A percentile compares a stretch with the other conserved stretches of the same genome.
Evolutionary conservation across 2,797 vertebrate species (phyloP).

Genomic region (Ataeniobius toweri): DNA sequence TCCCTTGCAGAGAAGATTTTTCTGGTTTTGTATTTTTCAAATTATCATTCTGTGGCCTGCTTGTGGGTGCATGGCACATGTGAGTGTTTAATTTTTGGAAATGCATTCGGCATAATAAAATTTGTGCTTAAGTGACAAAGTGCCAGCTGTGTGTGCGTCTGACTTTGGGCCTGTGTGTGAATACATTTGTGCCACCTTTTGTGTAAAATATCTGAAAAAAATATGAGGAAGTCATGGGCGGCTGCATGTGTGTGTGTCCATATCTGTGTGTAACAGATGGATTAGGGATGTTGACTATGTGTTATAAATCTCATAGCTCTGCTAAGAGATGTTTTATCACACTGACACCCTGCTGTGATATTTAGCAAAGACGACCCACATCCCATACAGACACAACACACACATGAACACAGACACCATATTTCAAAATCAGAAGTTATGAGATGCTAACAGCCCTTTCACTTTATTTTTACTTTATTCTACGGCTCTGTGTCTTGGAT

Average conservation of each 20-base stretch:
- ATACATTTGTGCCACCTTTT: slow-evolving; percentile 39
- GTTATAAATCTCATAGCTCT: slow-evolving; percentile 51
- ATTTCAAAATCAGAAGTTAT: slow-evolving; percentile 2
- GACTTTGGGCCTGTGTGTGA: slow-evolving; percentile 23
- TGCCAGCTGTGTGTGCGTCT: slow-evolving; percentile 10
- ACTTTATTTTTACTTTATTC: slow-evolving; percentile 3
- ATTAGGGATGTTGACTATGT: slow-evolving; percentile 54
- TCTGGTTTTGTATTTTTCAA: slow-evolving; percentile 69
- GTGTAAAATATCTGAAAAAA: slow-evolving; percentile 31
- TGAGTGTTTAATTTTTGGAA: slow-evolving; percentile 39
- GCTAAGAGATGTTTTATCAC: slow-evolving; percentile 76
- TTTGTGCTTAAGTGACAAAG: slow-evolving; percentile 31
- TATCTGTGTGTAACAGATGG: slow-evolving; percentile 50
- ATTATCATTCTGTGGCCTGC: slow-evolving; percentile 64
- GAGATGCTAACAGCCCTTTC: background rate
- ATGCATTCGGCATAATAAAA: slow-evolving; percentile 29
- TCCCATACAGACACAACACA: slow-evolving; percentile 44
- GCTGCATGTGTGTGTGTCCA: slow-evolving; percentile 15
- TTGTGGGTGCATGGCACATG: slow-evolving; percentile 32
- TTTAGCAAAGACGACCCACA: slow-evolving; percentile 55
- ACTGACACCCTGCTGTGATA: slow-evolving; percentile 53
- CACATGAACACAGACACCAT: slow-evolving; percentile 17
- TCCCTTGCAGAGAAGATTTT: slow-evolving; percentile 53
- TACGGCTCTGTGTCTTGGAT: background rate
- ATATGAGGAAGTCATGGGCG: slow-evolving; percentile 24